Evolutionary conservation across 2,797 vertebrate species (phyloP).

Genomic region (Eleutherodactylus coqui): DNA sequence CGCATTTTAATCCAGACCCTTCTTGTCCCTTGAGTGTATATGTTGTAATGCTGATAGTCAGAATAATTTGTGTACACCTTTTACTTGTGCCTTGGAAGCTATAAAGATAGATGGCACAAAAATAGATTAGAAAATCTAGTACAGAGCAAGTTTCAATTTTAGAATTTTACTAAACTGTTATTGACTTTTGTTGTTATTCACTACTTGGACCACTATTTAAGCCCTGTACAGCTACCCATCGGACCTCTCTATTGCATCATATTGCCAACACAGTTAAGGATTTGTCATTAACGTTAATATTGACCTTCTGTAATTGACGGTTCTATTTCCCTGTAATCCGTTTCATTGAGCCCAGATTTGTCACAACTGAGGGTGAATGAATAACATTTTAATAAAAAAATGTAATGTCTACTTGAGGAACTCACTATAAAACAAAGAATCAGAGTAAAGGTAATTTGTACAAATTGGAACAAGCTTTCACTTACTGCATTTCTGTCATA

Average conservation of each 20-base stretch:
- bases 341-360: conserved; percentile 73
- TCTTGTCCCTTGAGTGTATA: conserved; percentile 32
- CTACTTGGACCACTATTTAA: not conserved
- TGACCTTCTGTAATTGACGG: conserved; percentile 64
- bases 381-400: conserved; percentile 70
- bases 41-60: not conserved
- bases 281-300: conserved; percentile 55
- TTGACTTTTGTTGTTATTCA: not conserved
- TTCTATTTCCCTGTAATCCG: conserved; percentile 75
- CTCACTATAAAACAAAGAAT: conserved; percentile 73
- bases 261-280: conserved; percentile 49
- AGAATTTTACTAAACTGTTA: not conserved
- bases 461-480: conserved; percentile 73
- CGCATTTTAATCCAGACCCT: conserved; percentile 30
- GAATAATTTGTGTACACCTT: not conserved
- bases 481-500: conserved; percentile 74
- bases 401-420: conserved; percentile 71
- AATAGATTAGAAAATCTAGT: not conserved
- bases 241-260: not conserved
- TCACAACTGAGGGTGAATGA: conserved; percentile 65
- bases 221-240: not conserved
- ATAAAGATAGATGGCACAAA: not conserved
- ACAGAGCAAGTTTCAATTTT: not conserved
- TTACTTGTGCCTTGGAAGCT: not conserved
- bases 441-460: conserved; percentile 75